These are phyloP conservation scores for Agrotis puta DNA, from an alignment of 2,888 invertebrate genomes.

Conservation along the genomic window DNA sequence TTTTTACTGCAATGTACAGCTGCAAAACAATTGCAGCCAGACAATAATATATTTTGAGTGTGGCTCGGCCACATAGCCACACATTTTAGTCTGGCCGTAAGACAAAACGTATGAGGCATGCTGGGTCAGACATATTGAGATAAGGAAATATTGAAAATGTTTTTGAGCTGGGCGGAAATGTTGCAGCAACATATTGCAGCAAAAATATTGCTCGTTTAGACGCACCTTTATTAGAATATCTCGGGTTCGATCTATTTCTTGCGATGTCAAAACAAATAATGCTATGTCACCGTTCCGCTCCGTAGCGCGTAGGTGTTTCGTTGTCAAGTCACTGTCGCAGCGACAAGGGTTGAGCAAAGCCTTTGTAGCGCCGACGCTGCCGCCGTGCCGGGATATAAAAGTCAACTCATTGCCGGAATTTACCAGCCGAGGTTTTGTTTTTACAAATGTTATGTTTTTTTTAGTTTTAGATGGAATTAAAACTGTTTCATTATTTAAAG, in stretches of 20 bases:
- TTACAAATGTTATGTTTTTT: neutral
- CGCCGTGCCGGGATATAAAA: conserved; percentile 2
- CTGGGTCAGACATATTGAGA: too few relatives aligned
- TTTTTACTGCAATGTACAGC: too few relatives aligned
- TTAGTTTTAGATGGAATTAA: conserved; percentile 4
- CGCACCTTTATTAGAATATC: neutral
- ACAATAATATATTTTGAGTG: too few relatives aligned
- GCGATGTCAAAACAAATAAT: conserved; percentile 16
- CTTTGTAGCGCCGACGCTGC: neutral
- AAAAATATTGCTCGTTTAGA: too few relatives aligned
- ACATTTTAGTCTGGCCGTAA: too few relatives aligned
- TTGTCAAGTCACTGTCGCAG: conserved; percentile 29
- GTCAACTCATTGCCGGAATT: conserved; percentile 3
- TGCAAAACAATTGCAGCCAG: too few relatives aligned
- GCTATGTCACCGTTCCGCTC: neutral
- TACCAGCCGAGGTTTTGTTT: neutral
- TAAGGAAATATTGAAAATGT: too few relatives aligned
- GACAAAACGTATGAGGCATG: too few relatives aligned
- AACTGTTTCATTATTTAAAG: neutral
- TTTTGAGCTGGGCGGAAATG: too few relatives aligned
- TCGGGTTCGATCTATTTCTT: conserved; percentile 15
- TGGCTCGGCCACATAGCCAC: too few relatives aligned
- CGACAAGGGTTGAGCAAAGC: neutral
- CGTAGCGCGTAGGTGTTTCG: conserved; percentile 15
- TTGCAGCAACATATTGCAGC: too few relatives aligned